These are phyloP conservation scores for Hirtodrosophila trivittata DNA, from an alignment of 2,888 invertebrate genomes.

Conservation along the genomic window DNA sequence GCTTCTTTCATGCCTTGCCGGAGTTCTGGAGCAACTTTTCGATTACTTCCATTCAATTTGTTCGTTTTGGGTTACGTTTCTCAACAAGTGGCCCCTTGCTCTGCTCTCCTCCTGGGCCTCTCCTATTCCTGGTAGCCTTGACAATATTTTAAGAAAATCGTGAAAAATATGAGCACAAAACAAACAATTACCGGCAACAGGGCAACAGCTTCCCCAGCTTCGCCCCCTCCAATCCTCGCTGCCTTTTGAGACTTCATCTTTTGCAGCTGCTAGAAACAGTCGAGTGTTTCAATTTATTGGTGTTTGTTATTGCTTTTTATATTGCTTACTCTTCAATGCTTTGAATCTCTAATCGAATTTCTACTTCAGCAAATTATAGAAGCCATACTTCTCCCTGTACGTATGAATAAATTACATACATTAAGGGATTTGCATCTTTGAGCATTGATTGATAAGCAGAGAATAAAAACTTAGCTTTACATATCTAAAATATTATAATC, in stretches of 20 bases:
- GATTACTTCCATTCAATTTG: conserved; percentile 57
- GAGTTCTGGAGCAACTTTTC: conserved; percentile 42
- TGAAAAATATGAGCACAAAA: conserved; percentile 49
- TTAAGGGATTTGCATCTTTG: not conserved
- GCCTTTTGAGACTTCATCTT: conserved; percentile 1
- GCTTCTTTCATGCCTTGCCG: not conserved
- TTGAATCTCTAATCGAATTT: conserved; percentile 24
- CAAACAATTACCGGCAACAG: conserved; percentile 41
- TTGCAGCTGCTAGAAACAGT: conserved; percentile 22
- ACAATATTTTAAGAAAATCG: conserved; percentile 34
- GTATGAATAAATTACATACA: conserved; percentile 12
- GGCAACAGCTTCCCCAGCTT: conserved; percentile 2
- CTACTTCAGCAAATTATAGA: not conserved
- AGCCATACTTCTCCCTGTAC: not conserved
- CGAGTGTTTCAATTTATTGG: conserved; percentile 10
- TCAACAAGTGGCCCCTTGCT: conserved; percentile 40
- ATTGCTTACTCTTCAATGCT: not conserved
- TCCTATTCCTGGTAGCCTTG: conserved; percentile 22
- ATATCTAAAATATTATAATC: no score
- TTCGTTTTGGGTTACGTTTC: conserved; percentile 35
- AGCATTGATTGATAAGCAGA: no score
- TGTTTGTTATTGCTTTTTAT: conserved; percentile 27
- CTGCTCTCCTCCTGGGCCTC: not conserved
- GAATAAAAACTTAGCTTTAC: no score
- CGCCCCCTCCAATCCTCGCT: not conserved